Conservation (phyloP, 2,113 vertebrate genomes). For the Solea solea region DNA sequence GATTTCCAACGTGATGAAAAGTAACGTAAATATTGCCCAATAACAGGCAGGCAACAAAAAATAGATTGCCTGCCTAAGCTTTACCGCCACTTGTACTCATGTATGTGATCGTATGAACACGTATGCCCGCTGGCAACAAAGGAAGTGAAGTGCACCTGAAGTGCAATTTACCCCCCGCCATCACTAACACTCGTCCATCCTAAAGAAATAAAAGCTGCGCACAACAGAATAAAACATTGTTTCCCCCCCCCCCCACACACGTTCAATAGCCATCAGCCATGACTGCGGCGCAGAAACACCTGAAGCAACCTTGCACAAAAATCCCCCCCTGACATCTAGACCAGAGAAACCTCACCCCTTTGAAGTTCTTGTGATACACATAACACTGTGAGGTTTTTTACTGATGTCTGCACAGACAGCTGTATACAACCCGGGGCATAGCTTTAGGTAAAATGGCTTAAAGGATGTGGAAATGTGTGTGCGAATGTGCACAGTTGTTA, state of each 20-base stretch:
- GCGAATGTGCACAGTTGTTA: background rate
- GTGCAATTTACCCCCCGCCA: background rate
- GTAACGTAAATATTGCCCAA: too few species aligned
- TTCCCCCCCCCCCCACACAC: slow-evolving; percentile 26
- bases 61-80: background rate
- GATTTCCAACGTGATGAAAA: too few species aligned
- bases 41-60: too few species aligned
- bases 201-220: slow-evolving; percentile 42
- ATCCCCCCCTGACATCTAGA: slow-evolving; percentile 43
- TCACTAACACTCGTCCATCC: background rate
- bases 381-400: slow-evolving; percentile 57
- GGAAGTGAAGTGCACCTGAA: slow-evolving; percentile 26
- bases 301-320: slow-evolving; percentile 44
- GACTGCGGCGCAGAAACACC: slow-evolving; percentile 47
- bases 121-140: slow-evolving; percentile 39
- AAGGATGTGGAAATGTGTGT: slow-evolving; percentile 34
- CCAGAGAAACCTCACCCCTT: slow-evolving; percentile 46
- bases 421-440: slow-evolving; percentile 39
- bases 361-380: slow-evolving; percentile 63
- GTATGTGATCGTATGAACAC: too few species aligned
- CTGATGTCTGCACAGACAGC: slow-evolving; percentile 61
- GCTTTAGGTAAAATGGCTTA: slow-evolving; percentile 50
- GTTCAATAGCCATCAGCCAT: slow-evolving; percentile 51
- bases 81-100: slow-evolving; percentile 1
- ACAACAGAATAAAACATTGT: slow-evolving; percentile 39